Evolutionary conservation across 2,888 invertebrate genomes (phyloP).

Genomic region (Epirrhoe alternata): DNA sequence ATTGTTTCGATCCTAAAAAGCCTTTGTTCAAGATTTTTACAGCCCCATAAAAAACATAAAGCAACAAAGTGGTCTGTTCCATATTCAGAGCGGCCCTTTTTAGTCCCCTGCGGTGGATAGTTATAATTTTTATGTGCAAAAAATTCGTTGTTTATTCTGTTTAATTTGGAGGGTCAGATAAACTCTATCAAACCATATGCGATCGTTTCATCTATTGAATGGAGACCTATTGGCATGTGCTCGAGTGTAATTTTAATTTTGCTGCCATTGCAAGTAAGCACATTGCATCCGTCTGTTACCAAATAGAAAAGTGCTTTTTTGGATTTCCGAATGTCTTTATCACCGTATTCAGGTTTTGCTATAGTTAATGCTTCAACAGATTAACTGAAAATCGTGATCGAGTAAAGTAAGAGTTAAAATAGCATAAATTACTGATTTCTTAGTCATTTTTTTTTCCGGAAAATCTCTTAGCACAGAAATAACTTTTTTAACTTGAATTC

Average conservation of each 20-base stretch:
- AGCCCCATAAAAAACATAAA: constrained; percentile 37
- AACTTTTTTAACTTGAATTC: constrained; percentile 68
- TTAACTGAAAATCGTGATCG: too few species aligned
- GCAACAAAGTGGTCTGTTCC: constrained; percentile 38
- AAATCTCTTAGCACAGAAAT: constrained; percentile 42
- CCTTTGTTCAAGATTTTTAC: constrained; percentile 37
- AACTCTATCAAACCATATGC: constrained; percentile 62
- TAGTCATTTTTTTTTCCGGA: constrained; percentile 23
- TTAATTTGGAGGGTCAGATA: constrained; percentile 53
- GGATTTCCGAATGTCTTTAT: neutral
- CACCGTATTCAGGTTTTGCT: too few species aligned
- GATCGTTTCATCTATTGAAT: constrained; percentile 48
- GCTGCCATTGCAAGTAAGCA: constrained; percentile 46
- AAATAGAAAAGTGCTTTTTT: constrained; percentile 9
- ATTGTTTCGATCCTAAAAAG: constrained; percentile 7
- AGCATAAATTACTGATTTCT: constrained; percentile 24
- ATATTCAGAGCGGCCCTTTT: constrained; percentile 34
- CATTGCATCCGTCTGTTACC: constrained; percentile 29
- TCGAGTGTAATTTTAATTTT: constrained; percentile 55
- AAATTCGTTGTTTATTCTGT: constrained; percentile 45
- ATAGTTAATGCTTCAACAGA: neutral
- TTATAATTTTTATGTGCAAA: constrained; percentile 45
- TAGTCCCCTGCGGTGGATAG: constrained; percentile 27
- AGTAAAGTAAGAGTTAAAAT: too few species aligned
- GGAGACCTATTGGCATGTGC: constrained; percentile 66